A percentile compares a stretch with the other conserved stretches of the same genome.
Evolutionary conservation across 2,797 vertebrate genomes (phyloP).

Genomic region (Avahi laniger): DNA sequence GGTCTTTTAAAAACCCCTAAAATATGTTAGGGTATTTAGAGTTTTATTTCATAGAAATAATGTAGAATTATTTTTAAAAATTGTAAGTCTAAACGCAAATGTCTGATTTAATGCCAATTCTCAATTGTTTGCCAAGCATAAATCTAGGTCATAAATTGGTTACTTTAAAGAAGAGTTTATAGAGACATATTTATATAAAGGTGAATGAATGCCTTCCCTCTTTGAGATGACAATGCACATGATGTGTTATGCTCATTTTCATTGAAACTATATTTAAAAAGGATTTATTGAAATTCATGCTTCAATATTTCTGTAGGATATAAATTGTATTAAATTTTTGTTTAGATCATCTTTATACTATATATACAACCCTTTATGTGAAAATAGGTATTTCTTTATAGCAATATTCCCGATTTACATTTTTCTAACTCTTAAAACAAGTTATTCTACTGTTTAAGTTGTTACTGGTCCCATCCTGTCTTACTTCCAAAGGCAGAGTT

Average conservation of each 20-base stretch:
- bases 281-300: neutral
- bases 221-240: neutral
- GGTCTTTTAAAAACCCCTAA: constrained; percentile 30
- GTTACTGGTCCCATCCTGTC: neutral
- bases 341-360: neutral
- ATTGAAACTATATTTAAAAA: neutral
- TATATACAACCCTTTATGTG: neutral
- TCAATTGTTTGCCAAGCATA: constrained; percentile 45
- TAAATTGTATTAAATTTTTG: neutral
- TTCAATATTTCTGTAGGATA: neutral
- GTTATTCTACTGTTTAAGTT: neutral
- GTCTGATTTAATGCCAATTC: constrained; percentile 19
- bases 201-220: neutral
- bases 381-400: neutral
- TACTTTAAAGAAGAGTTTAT: constrained; percentile 39
- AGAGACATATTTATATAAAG: constrained; percentile 54
- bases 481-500: neutral
- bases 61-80: constrained; percentile 27
- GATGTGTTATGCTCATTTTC: constrained; percentile 12
- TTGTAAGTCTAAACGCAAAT: neutral
- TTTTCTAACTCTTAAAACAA: neutral
- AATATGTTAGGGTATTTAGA: constrained; percentile 56
- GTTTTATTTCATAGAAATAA: constrained; percentile 24
- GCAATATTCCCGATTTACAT: neutral
- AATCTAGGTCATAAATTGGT: constrained; percentile 45